Evolutionary conservation across 92 coral and sea anemone genomes (phyloP).

Genomic region (Paragorgia papillata): DNA sequence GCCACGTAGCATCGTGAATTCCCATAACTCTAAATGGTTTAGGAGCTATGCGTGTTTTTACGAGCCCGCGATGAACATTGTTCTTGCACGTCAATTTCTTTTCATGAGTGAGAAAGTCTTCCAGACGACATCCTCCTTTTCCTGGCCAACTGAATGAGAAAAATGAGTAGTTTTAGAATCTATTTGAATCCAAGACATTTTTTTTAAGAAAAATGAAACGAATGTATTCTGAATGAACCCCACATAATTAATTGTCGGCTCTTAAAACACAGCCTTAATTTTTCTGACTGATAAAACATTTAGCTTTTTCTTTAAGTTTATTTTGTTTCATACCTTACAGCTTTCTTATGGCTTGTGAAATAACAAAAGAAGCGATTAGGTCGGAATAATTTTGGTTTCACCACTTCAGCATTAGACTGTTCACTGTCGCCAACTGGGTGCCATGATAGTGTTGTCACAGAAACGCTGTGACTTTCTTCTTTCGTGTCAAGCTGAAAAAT

Average conservation of each 20-base stretch:
- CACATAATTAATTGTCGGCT: too few species aligned
- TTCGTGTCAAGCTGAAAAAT: constrained; percentile 26
- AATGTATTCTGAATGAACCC: too few species aligned
- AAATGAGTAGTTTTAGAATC: too few species aligned
- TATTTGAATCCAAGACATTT: too few species aligned
- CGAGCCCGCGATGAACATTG: constrained; percentile 69
- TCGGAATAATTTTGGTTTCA: constrained; percentile 63
- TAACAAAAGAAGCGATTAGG: constrained; percentile 83
- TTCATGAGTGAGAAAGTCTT: constrained; percentile 71
- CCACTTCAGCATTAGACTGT: constrained; percentile 65
- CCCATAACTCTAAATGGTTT: constrained; percentile 80
- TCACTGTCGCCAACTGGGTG: constrained; percentile 93
- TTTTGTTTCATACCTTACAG: constrained; percentile 10
- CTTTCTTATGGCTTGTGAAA: constrained; percentile 67
- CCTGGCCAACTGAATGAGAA: constrained; percentile 57
- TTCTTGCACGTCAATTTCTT: constrained; percentile 54
- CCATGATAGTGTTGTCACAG: constrained; percentile 72
- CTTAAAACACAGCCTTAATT: too few species aligned
- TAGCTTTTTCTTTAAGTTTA: too few species aligned
- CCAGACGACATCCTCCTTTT: constrained; percentile 61
- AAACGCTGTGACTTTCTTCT: constrained; percentile 52
- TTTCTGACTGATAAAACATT: too few species aligned
- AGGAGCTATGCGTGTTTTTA: constrained; percentile 63
- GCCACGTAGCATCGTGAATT: constrained; percentile 60
- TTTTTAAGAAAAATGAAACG: too few species aligned